Percentiles rank a stretch among this genome's conserved stretches.
phyloP scores from a whole-genome alignment of 1,140 invertebrate species.

The Aphelenchoides fujianensis region DNA sequence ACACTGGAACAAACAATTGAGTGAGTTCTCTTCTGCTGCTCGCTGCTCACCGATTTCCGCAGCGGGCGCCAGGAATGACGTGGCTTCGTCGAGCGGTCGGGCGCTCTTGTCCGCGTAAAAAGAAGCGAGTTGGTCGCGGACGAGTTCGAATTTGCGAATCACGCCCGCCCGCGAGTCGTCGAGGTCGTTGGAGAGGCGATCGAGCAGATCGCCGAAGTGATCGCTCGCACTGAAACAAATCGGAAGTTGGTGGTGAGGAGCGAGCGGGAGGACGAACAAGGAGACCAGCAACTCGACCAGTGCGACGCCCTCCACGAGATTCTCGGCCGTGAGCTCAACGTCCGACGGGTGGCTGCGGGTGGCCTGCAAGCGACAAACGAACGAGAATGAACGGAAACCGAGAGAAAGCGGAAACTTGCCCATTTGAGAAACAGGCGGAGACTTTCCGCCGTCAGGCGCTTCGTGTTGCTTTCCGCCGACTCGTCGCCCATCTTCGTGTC shows the following conservation, averaged over 20 bases:
- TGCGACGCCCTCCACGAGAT: background rate
- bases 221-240: background rate
- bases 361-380: background rate
- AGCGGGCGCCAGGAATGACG: background rate
- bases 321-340: background rate
- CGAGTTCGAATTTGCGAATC: background rate
- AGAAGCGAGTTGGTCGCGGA: background rate
- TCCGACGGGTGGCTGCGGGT: background rate
- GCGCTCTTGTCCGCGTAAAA: background rate
- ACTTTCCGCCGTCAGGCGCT: background rate
- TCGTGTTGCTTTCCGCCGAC: background rate
- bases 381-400: background rate
- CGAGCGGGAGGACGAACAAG: background rate
- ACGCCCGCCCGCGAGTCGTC: background rate
- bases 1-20: background rate
- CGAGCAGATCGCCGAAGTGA: background rate
- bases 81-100: background rate
- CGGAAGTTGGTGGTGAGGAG: background rate
- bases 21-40: background rate
- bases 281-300: background rate
- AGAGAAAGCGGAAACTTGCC: background rate
- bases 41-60: background rate
- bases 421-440: background rate
- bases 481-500: no score
- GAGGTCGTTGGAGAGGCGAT: background rate